These are phyloP conservation scores for Monopis laevigella DNA, from an alignment of 2,888 invertebrate species.

Conservation along the genomic window DNA sequence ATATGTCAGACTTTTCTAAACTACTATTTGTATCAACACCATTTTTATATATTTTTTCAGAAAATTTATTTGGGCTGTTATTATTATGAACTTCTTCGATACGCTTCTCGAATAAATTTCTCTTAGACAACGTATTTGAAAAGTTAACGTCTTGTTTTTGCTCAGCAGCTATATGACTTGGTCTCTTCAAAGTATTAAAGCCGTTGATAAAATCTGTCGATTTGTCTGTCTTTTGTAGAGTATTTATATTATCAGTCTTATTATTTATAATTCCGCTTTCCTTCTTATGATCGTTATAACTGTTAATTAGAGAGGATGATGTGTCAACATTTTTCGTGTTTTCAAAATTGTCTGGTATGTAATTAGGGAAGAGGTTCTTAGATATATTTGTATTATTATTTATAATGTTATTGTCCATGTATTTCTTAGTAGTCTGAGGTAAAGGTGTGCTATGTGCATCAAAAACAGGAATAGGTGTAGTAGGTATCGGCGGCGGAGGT, in stretches of 20 bases:
- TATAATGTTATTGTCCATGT: neutral
- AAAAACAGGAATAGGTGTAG: constrained; percentile 43
- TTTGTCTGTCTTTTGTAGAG: no score
- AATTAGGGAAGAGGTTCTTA: constrained; percentile 4
- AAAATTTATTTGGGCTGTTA: neutral
- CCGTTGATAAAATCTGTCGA: neutral
- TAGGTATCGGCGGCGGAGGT: constrained; percentile 19
- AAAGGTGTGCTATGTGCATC: constrained; percentile 36
- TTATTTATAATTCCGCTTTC: neutral
- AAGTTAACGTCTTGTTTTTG: constrained; percentile 34
- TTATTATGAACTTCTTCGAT: constrained; percentile 2
- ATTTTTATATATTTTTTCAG: constrained; percentile 28
- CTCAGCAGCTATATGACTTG: constrained; percentile 24
- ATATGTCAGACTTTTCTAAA: constrained; percentile 22
- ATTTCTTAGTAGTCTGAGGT: constrained; percentile 20
- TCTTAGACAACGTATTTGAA: constrained; percentile 47
- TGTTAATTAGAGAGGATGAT: no score
- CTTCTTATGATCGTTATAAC: neutral
- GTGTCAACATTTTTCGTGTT: no score
- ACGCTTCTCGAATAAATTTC: constrained; percentile 45
- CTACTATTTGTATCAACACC: constrained; percentile 24
- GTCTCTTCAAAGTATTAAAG: neutral
- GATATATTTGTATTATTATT: neutral
- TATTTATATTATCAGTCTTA: neutral
- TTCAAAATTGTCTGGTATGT: constrained; percentile 1